Base-by-base conservation (phyloP, 1,140 invertebrate genomes). In the Drosophila azteca region DNA sequence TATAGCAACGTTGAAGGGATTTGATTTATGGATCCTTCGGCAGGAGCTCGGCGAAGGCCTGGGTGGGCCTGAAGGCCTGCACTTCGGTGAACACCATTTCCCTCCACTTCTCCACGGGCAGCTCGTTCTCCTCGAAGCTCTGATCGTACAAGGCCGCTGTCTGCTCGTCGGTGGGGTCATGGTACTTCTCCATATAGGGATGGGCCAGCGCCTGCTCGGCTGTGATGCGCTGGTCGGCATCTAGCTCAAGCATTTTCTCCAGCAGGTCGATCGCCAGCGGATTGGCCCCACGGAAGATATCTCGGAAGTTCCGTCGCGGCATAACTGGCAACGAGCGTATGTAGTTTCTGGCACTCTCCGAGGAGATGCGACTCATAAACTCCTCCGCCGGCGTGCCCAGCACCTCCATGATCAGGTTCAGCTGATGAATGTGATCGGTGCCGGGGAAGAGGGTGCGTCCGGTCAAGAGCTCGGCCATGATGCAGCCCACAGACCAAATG, bases 401-500 rank as follows among this genome's bases (percentile, higher is more conserved):
- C 65, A 99, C 94, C 93, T 97, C 96, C 96, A 99, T 97, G 78
- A 99, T 99, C 89, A 98, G 94, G 92, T 98, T 98, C 88, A 99
- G 93, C 93, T 99, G 98, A 93, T 99, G 97, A 92, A 99, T 99
- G 99, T 98, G 98, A 95, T 99, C 98, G 78, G 96, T 96, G 74
- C 99, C 99, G 24, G 99, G 99, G 92, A 99, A 99, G 50, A 99
- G 93, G 8, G 97, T 97, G 90, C 96, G 95, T 52, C 97, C 95
- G 2, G 97, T 99, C 43, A 99, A 93, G 73, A 99, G 93, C 93
- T 99, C 98, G 3, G 98, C 98, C 97, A 99, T 98, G 68, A 99
- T 99, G 92, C 98, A 99, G n/a, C 98, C 98, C 44, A 99, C 98
- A 15, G 97, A 99, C 98, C 98, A 99, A 90, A 99, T 98, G 92